Evolutionary conservation across 1,140 invertebrate genomes (phyloP), one percentile per base, ranked within the genome.

Genomic region (Phortica variegata): DNA sequence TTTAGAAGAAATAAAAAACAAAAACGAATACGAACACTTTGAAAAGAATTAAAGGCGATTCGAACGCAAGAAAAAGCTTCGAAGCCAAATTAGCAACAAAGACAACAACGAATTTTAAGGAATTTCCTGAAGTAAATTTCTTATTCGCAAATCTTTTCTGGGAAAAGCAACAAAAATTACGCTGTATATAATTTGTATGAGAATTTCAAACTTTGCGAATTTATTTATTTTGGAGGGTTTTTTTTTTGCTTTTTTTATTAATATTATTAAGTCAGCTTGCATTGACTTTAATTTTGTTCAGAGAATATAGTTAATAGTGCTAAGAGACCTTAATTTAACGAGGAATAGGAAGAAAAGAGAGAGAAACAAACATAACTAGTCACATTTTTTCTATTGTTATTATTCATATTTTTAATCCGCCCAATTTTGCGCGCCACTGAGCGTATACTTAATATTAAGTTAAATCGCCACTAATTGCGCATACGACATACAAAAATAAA

Each of bases 401-500:
- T 26, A 26, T 6, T 6, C 23, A 26, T 6, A 26, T 26, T 26
- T 8, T 3, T 26, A 7, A n/a, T 19, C 37, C 52, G 43, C 36
- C 55, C 47, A 59, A 60, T 26, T 26, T 26, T 26, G 23, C 10
- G 10, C 23, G 23, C 23, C 23, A 26, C 51, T 68, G 56, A 62
- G 52, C 60, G 63, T 66, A 66, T 68, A 63, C 63, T 65, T 44
- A 52, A 68, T 41, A 31, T 4, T 26, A 26, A 26, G 23, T 26
- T n/a, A n/a, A n/a, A n/a, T n/a, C n/a, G n/a, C n/a, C n/a, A n/a
- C n/a, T n/a, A 26, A 38, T 19, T 45, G 44, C 63, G 63, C 68
- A 68, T 66, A 68, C 60, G 52, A 53, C 46, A 66, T 66, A 66
- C 49, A n/a, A n/a, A n/a, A n/a, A n/a, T 63, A 66, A 54, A 23